Conservation (phyloP, 2,888 invertebrate species). For the Subacronicta megacephala region DNA sequence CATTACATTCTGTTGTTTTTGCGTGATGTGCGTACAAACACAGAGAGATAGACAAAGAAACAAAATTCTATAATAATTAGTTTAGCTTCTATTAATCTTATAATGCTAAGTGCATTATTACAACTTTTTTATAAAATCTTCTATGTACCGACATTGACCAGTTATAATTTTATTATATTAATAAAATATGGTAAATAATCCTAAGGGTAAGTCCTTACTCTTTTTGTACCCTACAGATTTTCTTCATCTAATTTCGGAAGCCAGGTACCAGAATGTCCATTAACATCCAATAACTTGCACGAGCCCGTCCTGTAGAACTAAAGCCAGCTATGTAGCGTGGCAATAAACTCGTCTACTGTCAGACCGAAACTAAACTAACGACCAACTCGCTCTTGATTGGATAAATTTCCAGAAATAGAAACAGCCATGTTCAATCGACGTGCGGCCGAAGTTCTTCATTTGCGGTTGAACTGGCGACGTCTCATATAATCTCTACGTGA, state of each 20-base stretch:
- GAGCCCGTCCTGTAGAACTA: slow-evolving; percentile 11
- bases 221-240: not conserved
- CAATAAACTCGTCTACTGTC: slow-evolving; percentile 49
- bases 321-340: slow-evolving; percentile 16
- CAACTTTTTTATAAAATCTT: no score
- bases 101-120: no score
- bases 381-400: slow-evolving; percentile 62
- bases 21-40: no score
- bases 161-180: no score
- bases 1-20: no score
- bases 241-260: slow-evolving; percentile 5
- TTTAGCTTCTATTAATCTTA: no score
- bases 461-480: slow-evolving; percentile 72
- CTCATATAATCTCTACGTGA: slow-evolving; percentile 81
- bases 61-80: no score
- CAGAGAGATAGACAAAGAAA: no score
- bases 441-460: slow-evolving; percentile 69
- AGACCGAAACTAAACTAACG: slow-evolving; percentile 61
- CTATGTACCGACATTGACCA: no score
- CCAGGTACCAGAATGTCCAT: slow-evolving; percentile 6
- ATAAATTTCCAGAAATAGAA: slow-evolving; percentile 67
- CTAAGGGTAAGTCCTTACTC: no score
- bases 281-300: slow-evolving; percentile 40
- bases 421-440: slow-evolving; percentile 54
- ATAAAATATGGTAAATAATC: no score